A percentile compares a stretch with the other conserved stretches of the same genome.
Conservation (phyloP, 2,888 invertebrate genomes). For the Keiferia lycopersicella region DNA sequence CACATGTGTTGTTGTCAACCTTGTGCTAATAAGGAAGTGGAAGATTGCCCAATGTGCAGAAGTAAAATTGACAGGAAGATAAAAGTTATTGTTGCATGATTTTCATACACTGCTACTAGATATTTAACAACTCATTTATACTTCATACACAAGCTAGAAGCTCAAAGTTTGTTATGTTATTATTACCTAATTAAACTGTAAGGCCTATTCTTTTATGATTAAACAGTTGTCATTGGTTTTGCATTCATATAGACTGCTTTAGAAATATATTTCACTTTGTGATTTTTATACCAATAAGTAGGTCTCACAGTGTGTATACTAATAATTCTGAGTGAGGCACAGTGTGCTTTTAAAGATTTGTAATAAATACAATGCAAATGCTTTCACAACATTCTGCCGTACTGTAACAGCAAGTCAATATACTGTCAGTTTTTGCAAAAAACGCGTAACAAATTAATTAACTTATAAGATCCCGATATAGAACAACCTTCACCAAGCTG, state of each 20-base stretch:
- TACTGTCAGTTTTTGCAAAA: too few relatives aligned
- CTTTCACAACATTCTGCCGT: background rate
- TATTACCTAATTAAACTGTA: background rate
- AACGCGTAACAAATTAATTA: too few relatives aligned
- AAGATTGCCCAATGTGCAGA: constrained; percentile 90
- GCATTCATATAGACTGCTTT: background rate
- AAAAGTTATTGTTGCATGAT: constrained; percentile 81
- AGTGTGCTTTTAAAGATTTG: background rate
- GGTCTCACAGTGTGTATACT: background rate
- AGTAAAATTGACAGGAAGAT: constrained; percentile 85
- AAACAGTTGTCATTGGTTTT: background rate
- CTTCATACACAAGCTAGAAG: background rate
- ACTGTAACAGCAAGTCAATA: too few relatives aligned
- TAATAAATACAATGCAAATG: background rate
- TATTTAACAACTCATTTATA: background rate
- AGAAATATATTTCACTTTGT: background rate
- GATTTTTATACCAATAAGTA: too few relatives aligned
- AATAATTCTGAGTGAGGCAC: background rate
- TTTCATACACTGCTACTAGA: background rate
- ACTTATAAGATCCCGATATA: too few relatives aligned
- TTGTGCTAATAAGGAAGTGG: constrained; percentile 83
- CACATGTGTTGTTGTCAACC: constrained; percentile 90
- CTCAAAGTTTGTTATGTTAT: background rate
- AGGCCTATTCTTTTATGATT: constrained; percentile 23
- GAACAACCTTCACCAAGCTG: too few relatives aligned